Evolutionary conservation across 1,140 invertebrate species (phyloP).

Genomic region (Phymorhynchus buccinoides): DNA sequence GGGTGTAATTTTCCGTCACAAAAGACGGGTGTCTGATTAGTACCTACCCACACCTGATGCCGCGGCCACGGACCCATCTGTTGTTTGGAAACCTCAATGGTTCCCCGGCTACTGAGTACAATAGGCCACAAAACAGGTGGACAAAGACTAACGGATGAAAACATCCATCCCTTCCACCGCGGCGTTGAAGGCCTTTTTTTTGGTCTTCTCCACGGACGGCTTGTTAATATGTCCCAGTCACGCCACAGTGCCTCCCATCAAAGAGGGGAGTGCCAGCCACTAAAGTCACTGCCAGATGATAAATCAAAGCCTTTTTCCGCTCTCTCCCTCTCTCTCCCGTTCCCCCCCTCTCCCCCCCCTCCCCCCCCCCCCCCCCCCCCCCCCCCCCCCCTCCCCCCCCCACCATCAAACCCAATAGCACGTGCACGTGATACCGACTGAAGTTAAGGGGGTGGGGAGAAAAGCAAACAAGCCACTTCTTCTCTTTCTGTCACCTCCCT

Average conservation of each 20-base stretch:
- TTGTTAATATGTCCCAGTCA: conserved; percentile 4
- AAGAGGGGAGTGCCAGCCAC: neutral
- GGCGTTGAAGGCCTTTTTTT: neutral
- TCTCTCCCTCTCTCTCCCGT: neutral
- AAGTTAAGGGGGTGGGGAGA: no score
- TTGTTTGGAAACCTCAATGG: conserved; percentile 20
- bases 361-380: neutral
- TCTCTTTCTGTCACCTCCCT: no score
- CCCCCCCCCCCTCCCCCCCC: neutral
- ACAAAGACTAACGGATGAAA: conserved; percentile 18
- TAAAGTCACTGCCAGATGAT: neutral
- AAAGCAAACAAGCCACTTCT: neutral
- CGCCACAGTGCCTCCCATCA: neutral
- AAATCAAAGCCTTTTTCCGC: neutral
- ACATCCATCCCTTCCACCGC: neutral
- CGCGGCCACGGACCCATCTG: neutral
- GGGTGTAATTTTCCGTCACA: conserved; percentile 28
- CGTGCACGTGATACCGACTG: neutral
- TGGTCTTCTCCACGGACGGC: neutral
- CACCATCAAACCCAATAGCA: neutral
- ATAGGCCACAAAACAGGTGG: neutral
- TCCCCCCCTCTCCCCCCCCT: neutral
- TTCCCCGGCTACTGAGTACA: neutral
- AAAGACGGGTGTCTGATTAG: conserved; percentile 6
- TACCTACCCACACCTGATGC: conserved; percentile 19